Evolutionary conservation across 2,888 invertebrate species (phyloP), one percentile per base, ranked within the genome.

Genomic region (Plebejus anna): DNA sequence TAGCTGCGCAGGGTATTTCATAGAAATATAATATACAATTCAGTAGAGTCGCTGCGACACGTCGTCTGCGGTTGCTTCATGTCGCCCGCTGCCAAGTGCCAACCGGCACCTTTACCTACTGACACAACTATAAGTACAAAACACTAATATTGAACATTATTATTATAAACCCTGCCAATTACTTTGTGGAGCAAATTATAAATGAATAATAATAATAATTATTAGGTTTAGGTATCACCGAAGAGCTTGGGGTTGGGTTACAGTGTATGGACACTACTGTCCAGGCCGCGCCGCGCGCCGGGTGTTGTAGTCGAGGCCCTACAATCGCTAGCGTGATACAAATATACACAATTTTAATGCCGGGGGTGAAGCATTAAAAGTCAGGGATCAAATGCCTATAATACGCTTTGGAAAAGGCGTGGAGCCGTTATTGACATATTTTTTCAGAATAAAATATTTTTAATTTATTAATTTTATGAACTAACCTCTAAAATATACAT

Each of bases 311-410:
- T 88, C 81, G 94, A 93, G 90, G 92, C 94, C 94, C 86, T 94
- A 94, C 94, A 93, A 94, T 91, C 81, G 91, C 92, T 85, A 92
- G 89, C 91, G 91, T 93, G 92, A 93, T 93, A 94, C 92, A 94
- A 92, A 94, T 92, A 94, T 91, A 94, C 91, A 92, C 90, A 91
- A 94, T 94, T 93, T 94, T 93, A 93, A 93, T 94, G 88, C 92
- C 89, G 87, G 88, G 90, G 92, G 93, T 92, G 94, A 94, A 94
- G 94, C 94, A 94, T 94, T 94, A 94, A 92, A 94, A 94, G 94
- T 94, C 94, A 93, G 90, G 94, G 94, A 94, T 94, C 94, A 94
- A 94, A 94, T 94, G 89, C 93, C 92, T 91, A 87, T 91, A 92
- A 92, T 92, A 87, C 92, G 84, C 81, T 83, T 82, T 76, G 76